These are phyloP conservation scores for Candidula unifasciata DNA, from an alignment of 2,888 invertebrate genomes.

Conservation along the genomic window DNA sequence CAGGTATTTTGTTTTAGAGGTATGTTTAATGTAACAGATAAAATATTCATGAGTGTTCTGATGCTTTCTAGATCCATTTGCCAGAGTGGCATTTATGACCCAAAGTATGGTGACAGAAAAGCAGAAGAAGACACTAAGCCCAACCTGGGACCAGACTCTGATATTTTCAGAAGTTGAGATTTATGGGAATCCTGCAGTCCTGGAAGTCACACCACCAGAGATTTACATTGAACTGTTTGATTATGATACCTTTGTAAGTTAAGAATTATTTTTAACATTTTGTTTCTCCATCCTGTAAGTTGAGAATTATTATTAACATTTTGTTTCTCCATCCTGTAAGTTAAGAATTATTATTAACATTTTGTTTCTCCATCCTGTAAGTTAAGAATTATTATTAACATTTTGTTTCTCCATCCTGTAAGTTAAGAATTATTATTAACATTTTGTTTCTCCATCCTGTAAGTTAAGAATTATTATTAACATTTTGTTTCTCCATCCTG, in stretches of 20 bases:
- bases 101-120: constrained; percentile 77
- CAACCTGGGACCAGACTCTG: constrained; percentile 80
- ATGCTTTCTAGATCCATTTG: constrained; percentile 77
- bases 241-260: constrained; percentile 78
- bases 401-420: not conserved
- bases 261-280: not conserved
- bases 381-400: not conserved
- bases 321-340: not conserved
- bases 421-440: not conserved
- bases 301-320: not conserved
- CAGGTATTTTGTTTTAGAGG: too few species aligned
- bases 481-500: not conserved
- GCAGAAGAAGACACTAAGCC: constrained; percentile 78
- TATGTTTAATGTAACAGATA: too few species aligned
- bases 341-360: not conserved
- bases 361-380: not conserved
- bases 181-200: constrained; percentile 73
- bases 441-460: not conserved
- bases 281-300: not conserved
- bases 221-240: constrained; percentile 79
- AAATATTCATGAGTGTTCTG: not conserved
- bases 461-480: not conserved
- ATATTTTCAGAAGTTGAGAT: constrained; percentile 78
- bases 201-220: constrained; percentile 76
- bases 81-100: constrained; percentile 78